phyloP scores from a whole-genome alignment of 2,888 invertebrate genomes.

The Chloroclysta siterata region DNA sequence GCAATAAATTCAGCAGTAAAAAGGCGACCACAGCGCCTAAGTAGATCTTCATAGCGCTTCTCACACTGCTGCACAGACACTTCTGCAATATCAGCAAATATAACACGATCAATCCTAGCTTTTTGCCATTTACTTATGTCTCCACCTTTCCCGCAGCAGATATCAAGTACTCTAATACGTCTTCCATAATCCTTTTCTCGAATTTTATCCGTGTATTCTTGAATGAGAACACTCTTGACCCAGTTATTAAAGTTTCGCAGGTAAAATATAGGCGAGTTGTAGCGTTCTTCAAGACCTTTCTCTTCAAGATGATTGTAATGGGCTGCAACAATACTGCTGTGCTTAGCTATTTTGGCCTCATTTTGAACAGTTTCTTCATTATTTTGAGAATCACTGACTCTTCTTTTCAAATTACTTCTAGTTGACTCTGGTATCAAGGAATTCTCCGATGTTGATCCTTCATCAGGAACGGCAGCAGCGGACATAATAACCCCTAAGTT shows the following conservation, averaged over 20 bases:
- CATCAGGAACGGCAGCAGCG: constrained; percentile 31
- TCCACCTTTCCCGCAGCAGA: constrained; percentile 99
- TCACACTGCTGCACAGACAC: constrained; percentile 96
- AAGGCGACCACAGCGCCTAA: constrained; percentile 67
- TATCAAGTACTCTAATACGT: constrained; percentile 91
- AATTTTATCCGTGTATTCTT: constrained; percentile 89
- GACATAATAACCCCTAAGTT: constrained; percentile 34
- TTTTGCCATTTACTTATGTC: constrained; percentile 98
- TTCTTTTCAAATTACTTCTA: constrained; percentile 16
- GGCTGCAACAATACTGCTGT: constrained; percentile 90
- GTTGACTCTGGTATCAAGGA: constrained; percentile 16
- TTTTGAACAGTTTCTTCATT: constrained; percentile 23
- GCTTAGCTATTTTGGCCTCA: constrained; percentile 57
- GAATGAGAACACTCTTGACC: constrained; percentile 98
- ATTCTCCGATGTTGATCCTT: constrained; percentile 32
- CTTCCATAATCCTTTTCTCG: constrained; percentile 88
- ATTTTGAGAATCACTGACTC: constrained; percentile 32
- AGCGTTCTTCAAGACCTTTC: constrained; percentile 91
- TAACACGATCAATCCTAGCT: constrained; percentile 90
- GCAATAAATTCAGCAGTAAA: constrained; percentile 96
- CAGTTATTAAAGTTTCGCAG: constrained; percentile 99
- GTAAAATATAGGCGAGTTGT: constrained; percentile 95
- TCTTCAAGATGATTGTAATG: constrained; percentile 97
- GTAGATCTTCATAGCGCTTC: constrained; percentile 91
- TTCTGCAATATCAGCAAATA: constrained; percentile 97